These are phyloP conservation scores for Rotaria magnacalcarata DNA, from an alignment of 2,888 invertebrate genomes.

Conservation along the genomic window DNA sequence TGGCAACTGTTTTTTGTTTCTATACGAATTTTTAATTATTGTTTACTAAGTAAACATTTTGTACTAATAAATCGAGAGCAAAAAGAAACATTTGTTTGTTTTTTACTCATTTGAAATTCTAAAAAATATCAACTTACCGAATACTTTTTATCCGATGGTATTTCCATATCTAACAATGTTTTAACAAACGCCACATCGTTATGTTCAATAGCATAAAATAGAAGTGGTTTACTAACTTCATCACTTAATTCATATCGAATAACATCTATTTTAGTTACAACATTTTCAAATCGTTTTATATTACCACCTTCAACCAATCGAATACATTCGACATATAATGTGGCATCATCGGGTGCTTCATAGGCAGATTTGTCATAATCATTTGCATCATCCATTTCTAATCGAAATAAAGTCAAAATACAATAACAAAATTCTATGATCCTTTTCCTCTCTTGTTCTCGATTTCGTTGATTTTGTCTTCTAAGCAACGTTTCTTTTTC, in stretches of 20 bases:
- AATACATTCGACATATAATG: not conserved
- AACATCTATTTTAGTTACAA: not conserved
- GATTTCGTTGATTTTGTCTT: not conserved
- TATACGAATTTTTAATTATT: not conserved
- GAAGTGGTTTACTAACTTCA: slow-evolving; percentile 43
- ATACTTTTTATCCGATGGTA: slow-evolving; percentile 38
- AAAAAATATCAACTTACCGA: not conserved
- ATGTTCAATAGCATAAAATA: slow-evolving; percentile 43
- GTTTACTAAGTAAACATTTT: slow-evolving; percentile 13
- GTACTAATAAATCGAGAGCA: not conserved
- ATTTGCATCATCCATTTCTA: not conserved
- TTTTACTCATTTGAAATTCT: too few species aligned
- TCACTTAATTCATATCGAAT: not conserved
- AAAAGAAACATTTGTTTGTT: not conserved
- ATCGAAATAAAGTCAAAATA: not conserved
- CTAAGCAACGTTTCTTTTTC: slow-evolving; percentile 5
- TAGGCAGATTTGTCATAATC: not conserved
- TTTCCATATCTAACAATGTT: slow-evolving; percentile 42
- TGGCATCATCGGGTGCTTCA: not conserved
- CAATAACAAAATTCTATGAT: not conserved
- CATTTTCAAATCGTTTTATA: not conserved
- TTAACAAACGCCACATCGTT: slow-evolving; percentile 31
- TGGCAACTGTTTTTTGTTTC: too few species aligned
- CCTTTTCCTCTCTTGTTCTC: not conserved
- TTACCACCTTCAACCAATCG: slow-evolving; percentile 23